Base-by-base conservation (phyloP, 2,797 vertebrate species). In the Serranus cabrilla region DNA sequence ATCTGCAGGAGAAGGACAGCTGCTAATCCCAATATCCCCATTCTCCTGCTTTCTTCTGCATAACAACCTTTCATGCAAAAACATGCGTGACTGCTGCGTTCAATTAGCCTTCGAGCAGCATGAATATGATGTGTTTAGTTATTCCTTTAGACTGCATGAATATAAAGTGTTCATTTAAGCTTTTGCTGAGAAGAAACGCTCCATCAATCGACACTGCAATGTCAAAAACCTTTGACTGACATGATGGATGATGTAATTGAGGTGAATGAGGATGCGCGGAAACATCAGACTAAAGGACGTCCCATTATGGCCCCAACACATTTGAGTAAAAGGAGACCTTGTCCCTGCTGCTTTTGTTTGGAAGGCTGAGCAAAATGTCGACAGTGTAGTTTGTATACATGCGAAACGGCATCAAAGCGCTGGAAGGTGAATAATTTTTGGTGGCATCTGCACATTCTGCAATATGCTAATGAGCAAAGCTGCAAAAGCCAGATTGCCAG, bases 361-460 rank as follows among this genome's bases (percentile, higher is more conserved):
- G 65, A 66, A 76, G 64, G 75, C 70, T 71, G 83, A 27, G 80
- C 75, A 85, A 93, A 93, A 88, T 91, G 91, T 93, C 79, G 84
- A 90, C 85, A 12, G 68, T n/a, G 90, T 88, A 86, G 90, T 92
- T 92, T 92, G 92, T 89, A 51, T 80, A 90, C 84, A 89, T 73
- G 88, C 61, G 66, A 89, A 88, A 83, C 51, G 46, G 89, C 86
- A 90, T 92, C 86, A 91, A 91, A 93, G 86, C 60, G 81, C 92
- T 93, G 82, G 91, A 92, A 94, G 93, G 92, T 93, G 93, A 94
- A 93, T 89, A 78, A 84, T 90, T 92, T 94, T 94, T 90, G 87
- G 93, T 90, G 91, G 92, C 92, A 94, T 95, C 94, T 94, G 94
- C 93, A 93, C 92, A 93, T 92, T 93, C 91, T 93, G 92, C 92